Base-by-base conservation (phyloP, 2,113 vertebrate species). In the Hemibagrus wyckioides region DNA sequence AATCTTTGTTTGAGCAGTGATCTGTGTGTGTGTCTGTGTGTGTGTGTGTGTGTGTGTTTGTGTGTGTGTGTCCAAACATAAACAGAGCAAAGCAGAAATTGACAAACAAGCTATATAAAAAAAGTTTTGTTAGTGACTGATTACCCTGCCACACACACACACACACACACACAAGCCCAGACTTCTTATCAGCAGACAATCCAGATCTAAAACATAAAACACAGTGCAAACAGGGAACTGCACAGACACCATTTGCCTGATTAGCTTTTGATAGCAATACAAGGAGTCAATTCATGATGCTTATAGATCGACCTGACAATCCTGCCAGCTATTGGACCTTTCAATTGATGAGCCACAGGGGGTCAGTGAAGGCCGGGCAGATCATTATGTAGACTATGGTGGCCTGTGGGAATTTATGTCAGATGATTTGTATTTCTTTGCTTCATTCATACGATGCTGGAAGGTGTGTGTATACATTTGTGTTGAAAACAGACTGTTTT, bases 251-350 rank as follows among this genome's bases (percentile, higher is more conserved):
- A 83, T 84, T 80, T 65, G 41, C 67, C 63, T 44, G 54, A 76
- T 54, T 54, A 75, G 65, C 33, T 82, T 88, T 82, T 88, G 83
- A 87, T 84, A 82, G 80, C 83, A 85, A 76, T 83, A 86, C 86
- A 65, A 84, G 71, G 33, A 75, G 81, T 85, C 82, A 81, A 80
- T 56, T 73, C 81, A 80, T 65, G 85, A 71, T 59, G 83, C 56
- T 88, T 88, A 87, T 89, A 82, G 83, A 90, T 82, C 50, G 59
- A 87, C 87, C 86, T 85, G 86, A 89, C 76, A 87, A 88, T 86
- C 80, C 83, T 56, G 36, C 73, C 69, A 81, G 88, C 67, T 63
- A 83, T 44, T 88, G 83, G 86, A 71, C 82, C 85, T 84, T 85
- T 86, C 59, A 83, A 86, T 86, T 85, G 83, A 89, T 82, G 81